Base-by-base conservation (phyloP, 1,140 invertebrate genomes). In the Pseudomyrmex concolor region DNA sequence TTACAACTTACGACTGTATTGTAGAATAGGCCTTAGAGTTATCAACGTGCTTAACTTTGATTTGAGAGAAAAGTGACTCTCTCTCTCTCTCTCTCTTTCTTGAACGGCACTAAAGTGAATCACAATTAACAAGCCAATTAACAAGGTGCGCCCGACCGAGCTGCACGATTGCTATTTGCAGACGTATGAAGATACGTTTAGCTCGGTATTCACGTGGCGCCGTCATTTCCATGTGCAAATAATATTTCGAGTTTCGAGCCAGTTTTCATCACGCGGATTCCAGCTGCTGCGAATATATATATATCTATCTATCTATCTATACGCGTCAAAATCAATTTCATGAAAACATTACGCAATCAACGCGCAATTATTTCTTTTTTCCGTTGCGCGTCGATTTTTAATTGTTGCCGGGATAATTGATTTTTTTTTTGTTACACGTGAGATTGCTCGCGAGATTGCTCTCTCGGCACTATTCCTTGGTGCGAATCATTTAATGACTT, bases 141-240 rank as follows among this genome's bases (percentile, higher is more conserved):
- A 34, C 34, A 34, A 34, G 80, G 59, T 85, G 74, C 70, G 48
- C 59, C 34, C 22, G 12, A 60, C 51, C 7, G 8, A 60, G 48
- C 15, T 57, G 50, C n/a, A 22, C 17, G 45, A 10, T 55, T 67
- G 68, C 59, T 90, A 89, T 91, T 90, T 89, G 86, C 89, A 22
- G 43, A 85, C 57, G 62, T 73, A 87, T 74, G 66, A 67, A 84
- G 86, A 89, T 89, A 86, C 89, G 67, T 86, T 91, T 91, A 89
- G 86, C 83, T 90, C 66, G 82, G 34, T 81, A 67, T 91, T 88
- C 84, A 85, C 86, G 77, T 83, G 80, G 76, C 64, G 76, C 87
- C 87, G 86, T 88, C 87, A 89, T 91, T 87, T 89, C 74, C 85
- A 88, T 85, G 87, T 80, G 83, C 87, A 91, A 91, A 91, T 90